phyloP scores from a whole-genome alignment of 2,797 vertebrate genomes.

The Poeciliopsis presidionis region DNA sequence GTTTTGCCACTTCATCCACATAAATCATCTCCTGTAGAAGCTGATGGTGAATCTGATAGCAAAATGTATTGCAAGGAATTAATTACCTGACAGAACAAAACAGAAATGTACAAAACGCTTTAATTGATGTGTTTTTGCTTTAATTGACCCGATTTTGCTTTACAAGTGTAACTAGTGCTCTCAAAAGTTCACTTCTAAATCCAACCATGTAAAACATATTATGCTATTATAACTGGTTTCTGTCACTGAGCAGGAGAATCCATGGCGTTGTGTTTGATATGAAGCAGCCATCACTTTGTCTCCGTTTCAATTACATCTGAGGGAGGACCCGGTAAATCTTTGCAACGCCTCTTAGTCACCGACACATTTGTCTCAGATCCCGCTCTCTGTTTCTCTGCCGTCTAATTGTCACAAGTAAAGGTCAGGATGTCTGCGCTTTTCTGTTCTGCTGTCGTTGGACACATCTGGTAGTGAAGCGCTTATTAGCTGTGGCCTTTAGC shows the following conservation, averaged over 20 bases:
- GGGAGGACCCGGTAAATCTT: constrained; percentile 27
- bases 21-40: background rate
- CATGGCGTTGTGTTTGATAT: constrained; percentile 18
- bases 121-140: background rate
- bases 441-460: constrained; percentile 27
- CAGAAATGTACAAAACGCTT: background rate
- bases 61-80: background rate
- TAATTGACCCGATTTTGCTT: background rate
- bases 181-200: background rate
- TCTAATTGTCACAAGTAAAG: constrained; percentile 45
- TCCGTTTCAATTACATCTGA: constrained; percentile 32
- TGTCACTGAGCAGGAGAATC: background rate
- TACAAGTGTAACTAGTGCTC: background rate
- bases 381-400: constrained; percentile 8
- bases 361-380: constrained; percentile 20
- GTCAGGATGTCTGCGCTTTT: constrained; percentile 39
- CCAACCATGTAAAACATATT: background rate
- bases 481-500: constrained; percentile 58
- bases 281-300: constrained; percentile 37
- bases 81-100: background rate
- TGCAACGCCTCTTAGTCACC: constrained; percentile 2
- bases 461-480: constrained; percentile 41
- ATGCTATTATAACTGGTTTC: background rate
- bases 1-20: background rate
- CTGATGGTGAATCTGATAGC: background rate